phyloP scores from a whole-genome alignment of 2,888 invertebrate genomes.

The Adelognathus sp. region DNA sequence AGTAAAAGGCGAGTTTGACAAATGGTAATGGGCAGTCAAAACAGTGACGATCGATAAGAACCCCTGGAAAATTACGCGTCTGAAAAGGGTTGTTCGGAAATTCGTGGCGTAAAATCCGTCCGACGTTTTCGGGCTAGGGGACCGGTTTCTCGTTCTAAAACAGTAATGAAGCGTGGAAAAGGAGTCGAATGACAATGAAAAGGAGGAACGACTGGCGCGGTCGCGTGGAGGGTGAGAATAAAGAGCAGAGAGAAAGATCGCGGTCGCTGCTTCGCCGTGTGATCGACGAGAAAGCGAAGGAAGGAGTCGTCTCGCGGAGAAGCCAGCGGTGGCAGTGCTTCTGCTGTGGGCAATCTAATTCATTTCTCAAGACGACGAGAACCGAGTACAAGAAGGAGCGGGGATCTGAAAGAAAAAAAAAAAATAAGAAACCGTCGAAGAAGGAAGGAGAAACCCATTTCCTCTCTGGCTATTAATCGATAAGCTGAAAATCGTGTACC shows the following conservation, averaged over 20 bases:
- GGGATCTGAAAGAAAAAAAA: slow-evolving; percentile 22
- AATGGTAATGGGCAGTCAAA: neutral
- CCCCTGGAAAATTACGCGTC: slow-evolving; percentile 11
- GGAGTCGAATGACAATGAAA: slow-evolving; percentile 56
- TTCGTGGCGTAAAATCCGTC: slow-evolving; percentile 1
- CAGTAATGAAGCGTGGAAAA: slow-evolving; percentile 57
- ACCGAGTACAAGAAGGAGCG: slow-evolving; percentile 36
- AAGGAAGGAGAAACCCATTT: slow-evolving; percentile 58
- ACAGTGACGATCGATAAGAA: slow-evolving; percentile 20
- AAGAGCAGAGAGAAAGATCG: slow-evolving; percentile 36
- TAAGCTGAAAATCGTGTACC: slow-evolving; percentile 62
- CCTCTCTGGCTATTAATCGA: slow-evolving; percentile 61
- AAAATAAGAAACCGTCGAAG: slow-evolving; percentile 37
- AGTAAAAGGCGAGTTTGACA: no score
- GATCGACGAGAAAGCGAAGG: slow-evolving; percentile 33
- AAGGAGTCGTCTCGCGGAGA: slow-evolving; percentile 50
- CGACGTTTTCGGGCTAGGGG: slow-evolving; percentile 16
- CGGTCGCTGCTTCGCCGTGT: slow-evolving; percentile 40
- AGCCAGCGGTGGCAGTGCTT: slow-evolving; percentile 16
- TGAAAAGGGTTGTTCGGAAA: slow-evolving; percentile 31
- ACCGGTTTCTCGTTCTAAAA: slow-evolving; percentile 22
- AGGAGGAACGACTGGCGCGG: slow-evolving; percentile 25
- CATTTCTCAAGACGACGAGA: slow-evolving; percentile 58
- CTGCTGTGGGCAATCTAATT: slow-evolving; percentile 59
- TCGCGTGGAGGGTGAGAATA: slow-evolving; percentile 14